phyloP scores from a whole-genome alignment of 2,888 invertebrate species.

The Axea sp. region DNA sequence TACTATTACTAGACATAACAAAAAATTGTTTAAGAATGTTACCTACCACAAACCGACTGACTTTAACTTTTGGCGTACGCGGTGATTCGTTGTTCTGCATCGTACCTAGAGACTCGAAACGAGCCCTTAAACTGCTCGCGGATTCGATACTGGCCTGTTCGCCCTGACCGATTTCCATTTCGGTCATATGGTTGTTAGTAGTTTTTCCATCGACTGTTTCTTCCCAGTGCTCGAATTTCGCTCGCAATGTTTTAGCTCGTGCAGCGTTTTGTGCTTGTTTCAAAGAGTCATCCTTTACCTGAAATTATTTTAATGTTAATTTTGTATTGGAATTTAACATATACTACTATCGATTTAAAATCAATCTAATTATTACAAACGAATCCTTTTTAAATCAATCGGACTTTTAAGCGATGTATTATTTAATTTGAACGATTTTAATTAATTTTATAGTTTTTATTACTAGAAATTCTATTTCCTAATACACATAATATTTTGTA shows the following conservation, averaged over 20 bases:
- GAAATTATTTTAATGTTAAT: background rate
- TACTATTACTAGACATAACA: too few species aligned
- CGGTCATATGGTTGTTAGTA: constrained; percentile 75
- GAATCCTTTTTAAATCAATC: too few species aligned
- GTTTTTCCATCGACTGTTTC: constrained; percentile 81
- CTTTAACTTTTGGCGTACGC: constrained; percentile 83
- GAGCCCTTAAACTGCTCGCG: constrained; percentile 90
- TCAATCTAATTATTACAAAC: too few species aligned
- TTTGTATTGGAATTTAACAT: too few species aligned
- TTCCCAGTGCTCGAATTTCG: constrained; percentile 94
- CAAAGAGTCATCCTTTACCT: constrained; percentile 85
- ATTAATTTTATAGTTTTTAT: too few species aligned
- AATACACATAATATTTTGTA: too few species aligned
- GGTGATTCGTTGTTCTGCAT: constrained; percentile 80
- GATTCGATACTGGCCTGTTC: constrained; percentile 91
- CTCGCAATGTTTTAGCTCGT: constrained; percentile 90
- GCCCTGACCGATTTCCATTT: constrained; percentile 80
- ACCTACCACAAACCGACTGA: constrained; percentile 96
- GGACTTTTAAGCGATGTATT: too few species aligned
- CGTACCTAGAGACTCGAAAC: constrained; percentile 91
- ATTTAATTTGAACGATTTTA: too few species aligned
- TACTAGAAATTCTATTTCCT: too few species aligned
- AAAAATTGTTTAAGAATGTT: too few species aligned
- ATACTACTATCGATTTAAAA: too few species aligned
- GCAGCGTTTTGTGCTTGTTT: constrained; percentile 89